Percentiles rank a stretch among this genome's conserved stretches.
These are phyloP conservation scores for Teinopalpus imperialis DNA, from an alignment of 2,888 invertebrate species.

Conservation along the genomic window DNA sequence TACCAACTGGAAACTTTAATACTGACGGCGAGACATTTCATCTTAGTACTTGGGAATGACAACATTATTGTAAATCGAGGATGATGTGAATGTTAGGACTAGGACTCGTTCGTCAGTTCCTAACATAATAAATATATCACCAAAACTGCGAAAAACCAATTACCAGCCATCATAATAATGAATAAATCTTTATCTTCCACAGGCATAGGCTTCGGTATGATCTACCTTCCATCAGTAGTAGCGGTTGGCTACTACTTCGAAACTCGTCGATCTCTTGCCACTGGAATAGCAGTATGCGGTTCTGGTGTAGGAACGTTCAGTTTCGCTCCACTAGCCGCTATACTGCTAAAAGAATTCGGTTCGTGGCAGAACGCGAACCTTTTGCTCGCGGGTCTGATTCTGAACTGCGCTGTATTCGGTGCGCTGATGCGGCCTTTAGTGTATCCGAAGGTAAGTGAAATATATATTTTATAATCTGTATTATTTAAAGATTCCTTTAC, in stretches of 20 bases:
- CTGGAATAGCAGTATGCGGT: conserved; percentile 97
- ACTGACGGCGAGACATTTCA: no score
- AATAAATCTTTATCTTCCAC: conserved; percentile 37
- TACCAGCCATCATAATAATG: no score
- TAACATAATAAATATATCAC: no score
- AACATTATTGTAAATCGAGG: no score
- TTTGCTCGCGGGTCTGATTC: conserved; percentile 94
- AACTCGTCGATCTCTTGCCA: conserved; percentile 95
- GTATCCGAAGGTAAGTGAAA: conserved; percentile 83
- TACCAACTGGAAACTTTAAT: no score
- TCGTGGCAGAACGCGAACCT: conserved; percentile 95
- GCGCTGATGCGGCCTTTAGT: conserved; percentile 91
- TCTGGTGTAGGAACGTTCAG: conserved; percentile 96
- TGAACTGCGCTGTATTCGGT: conserved; percentile 95
- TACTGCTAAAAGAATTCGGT: conserved; percentile 88
- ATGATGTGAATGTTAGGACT: no score
- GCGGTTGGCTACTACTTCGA: conserved; percentile 99
- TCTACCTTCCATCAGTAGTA: conserved; percentile 97
- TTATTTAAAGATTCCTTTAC: no score
- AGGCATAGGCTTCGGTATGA: conserved; percentile 96
- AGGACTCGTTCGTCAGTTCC: no score
- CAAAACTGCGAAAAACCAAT: no score
- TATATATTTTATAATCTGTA: not conserved
- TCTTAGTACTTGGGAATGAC: no score
- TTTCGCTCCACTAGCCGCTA: conserved; percentile 94